A percentile compares a stretch with the other conserved stretches of the same genome.
phyloP scores from a whole-genome alignment of 2,888 invertebrate genomes.

The Rutpela maculata region DNA sequence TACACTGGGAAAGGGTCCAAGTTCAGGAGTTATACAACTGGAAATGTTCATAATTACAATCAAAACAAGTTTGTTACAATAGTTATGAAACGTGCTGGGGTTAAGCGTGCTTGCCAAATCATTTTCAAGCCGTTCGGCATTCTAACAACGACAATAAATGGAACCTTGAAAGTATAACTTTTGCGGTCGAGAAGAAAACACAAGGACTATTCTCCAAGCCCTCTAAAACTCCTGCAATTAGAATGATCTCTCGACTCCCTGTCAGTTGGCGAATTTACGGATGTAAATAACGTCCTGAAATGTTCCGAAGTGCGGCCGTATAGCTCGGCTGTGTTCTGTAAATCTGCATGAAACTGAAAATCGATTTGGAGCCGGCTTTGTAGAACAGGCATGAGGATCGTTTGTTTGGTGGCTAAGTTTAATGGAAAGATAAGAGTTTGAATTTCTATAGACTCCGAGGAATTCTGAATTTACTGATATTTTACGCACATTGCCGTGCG shows the following conservation, averaged over 20 bases:
- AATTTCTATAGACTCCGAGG: slow-evolving; percentile 11
- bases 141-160: background rate
- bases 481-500: slow-evolving; percentile 4
- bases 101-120: slow-evolving; percentile 5
- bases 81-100: slow-evolving; percentile 1
- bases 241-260: slow-evolving; percentile 43
- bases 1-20: background rate
- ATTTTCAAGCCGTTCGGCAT: background rate
- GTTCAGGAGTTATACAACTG: background rate
- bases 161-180: slow-evolving; percentile 20
- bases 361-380: slow-evolving; percentile 34
- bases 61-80: background rate
- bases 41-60: background rate
- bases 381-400: slow-evolving; percentile 5
- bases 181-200: slow-evolving; percentile 14
- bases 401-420: slow-evolving; percentile 28
- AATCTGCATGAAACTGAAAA: slow-evolving; percentile 41
- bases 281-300: slow-evolving; percentile 38
- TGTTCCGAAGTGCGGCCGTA: slow-evolving; percentile 14
- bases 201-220: slow-evolving; percentile 18
- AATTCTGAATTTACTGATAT: slow-evolving; percentile 19
- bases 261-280: slow-evolving; percentile 39
- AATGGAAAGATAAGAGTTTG: slow-evolving; percentile 34
- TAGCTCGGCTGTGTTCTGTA: slow-evolving; percentile 15
- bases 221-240: slow-evolving; percentile 44